Evolutionary conservation across 2,797 vertebrate species (phyloP).

Genomic region (Pantherophis alleghaniensis): DNA sequence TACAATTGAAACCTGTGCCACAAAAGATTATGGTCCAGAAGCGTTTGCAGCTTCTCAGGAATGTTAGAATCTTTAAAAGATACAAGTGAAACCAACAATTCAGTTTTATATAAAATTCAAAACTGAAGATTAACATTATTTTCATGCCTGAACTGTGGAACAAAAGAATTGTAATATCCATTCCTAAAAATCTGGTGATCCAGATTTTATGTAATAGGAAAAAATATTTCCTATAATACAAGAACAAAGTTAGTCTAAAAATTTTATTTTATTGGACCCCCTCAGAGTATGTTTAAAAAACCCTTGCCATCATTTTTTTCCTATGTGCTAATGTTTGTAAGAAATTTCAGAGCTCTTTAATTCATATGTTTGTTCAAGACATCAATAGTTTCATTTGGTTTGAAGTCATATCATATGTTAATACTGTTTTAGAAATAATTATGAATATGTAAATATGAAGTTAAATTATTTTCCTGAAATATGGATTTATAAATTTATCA

Average conservation of each 20-base stretch:
- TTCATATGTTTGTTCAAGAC: background rate
- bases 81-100: background rate
- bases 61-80: background rate
- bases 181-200: background rate
- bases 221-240: background rate
- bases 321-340: too few species aligned
- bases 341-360: too few species aligned
- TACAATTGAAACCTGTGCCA: background rate
- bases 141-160: background rate
- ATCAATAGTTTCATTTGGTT: background rate
- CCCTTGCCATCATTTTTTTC: background rate
- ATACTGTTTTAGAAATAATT: background rate
- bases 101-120: background rate
- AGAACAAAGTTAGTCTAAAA: background rate
- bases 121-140: background rate
- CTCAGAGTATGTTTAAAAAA: background rate
- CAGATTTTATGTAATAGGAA: background rate
- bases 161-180: background rate
- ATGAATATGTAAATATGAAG: background rate
- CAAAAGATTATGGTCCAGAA: background rate
- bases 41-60: background rate
- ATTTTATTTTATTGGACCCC: background rate
- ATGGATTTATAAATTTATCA: background rate
- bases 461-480: background rate
- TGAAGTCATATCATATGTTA: background rate